Conservation (phyloP, 2,113 vertebrate species). For the Diadophis punctatus region DNA sequence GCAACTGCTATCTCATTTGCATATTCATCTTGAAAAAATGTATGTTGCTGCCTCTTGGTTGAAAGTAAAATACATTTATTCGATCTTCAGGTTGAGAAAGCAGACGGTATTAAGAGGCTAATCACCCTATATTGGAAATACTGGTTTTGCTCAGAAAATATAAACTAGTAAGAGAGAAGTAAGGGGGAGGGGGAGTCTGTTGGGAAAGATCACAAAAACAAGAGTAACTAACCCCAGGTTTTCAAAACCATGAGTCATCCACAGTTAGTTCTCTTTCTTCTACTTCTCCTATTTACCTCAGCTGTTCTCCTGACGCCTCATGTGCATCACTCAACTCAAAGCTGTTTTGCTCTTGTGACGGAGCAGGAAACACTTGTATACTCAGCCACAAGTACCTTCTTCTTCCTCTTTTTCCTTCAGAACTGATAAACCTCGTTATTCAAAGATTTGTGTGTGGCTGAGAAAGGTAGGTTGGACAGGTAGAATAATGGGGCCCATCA, state of each 20-base stretch:
- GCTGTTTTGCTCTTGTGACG: not conserved
- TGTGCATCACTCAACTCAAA: not conserved
- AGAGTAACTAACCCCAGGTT: not conserved
- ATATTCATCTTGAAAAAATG: not conserved
- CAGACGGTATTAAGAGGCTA: not conserved
- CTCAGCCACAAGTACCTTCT: not conserved
- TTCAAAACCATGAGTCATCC: not conserved
- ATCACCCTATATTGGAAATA: not conserved
- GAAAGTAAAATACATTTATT: not conserved
- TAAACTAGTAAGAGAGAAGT: not conserved
- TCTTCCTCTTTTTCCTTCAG: not conserved
- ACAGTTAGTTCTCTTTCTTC: not conserved
- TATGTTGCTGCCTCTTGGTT: not conserved
- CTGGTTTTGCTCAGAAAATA: not conserved
- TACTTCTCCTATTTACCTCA: not conserved
- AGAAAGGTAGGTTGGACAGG: not conserved
- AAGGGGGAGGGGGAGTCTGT: not conserved
- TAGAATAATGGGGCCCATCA: not conserved
- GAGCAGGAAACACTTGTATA: not conserved
- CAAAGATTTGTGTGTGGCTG: not conserved
- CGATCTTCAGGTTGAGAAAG: not conserved
- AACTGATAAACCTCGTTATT: not conserved
- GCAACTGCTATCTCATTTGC: not conserved
- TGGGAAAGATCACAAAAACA: not conserved
- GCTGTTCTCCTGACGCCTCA: not conserved